Evolutionary conservation across 2,797 vertebrate species (phyloP).

Genomic region (Alosa sapidissima): DNA sequence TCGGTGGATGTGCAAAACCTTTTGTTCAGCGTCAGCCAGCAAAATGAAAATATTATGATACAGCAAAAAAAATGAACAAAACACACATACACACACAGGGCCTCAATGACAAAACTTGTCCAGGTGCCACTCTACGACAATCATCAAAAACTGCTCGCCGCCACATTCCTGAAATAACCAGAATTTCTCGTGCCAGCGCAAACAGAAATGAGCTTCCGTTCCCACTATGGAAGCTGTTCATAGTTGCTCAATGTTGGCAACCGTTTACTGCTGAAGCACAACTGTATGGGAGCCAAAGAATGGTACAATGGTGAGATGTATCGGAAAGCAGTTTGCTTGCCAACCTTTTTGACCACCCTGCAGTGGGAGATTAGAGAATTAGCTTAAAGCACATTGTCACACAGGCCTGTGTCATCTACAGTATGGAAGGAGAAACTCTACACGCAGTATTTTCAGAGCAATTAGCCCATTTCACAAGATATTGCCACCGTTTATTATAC

Average conservation of each 20-base stretch:
- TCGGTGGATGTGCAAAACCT: neutral
- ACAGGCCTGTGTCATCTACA: neutral
- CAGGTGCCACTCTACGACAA: neutral
- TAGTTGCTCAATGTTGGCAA: neutral
- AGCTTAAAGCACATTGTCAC: neutral
- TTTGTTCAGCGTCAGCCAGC: neutral
- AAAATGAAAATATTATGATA: slow-evolving; percentile 14
- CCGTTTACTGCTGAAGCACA: neutral
- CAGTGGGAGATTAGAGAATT: neutral
- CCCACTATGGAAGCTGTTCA: neutral
- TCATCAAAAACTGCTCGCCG: neutral
- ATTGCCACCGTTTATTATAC: too few relatives aligned
- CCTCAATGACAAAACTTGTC: neutral
- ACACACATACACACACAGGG: neutral
- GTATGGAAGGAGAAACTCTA: neutral
- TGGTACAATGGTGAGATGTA: neutral
- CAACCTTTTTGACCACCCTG: neutral
- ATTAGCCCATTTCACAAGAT: too few relatives aligned
- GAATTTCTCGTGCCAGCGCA: neutral
- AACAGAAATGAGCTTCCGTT: neutral
- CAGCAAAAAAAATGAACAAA: neutral
- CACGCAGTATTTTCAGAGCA: neutral
- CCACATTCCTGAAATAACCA: neutral
- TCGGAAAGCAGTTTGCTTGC: neutral
- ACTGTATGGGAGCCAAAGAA: neutral